Evolutionary conservation across 2,113 vertebrate genomes (phyloP).

Genomic region (Catharus minimus): DNA sequence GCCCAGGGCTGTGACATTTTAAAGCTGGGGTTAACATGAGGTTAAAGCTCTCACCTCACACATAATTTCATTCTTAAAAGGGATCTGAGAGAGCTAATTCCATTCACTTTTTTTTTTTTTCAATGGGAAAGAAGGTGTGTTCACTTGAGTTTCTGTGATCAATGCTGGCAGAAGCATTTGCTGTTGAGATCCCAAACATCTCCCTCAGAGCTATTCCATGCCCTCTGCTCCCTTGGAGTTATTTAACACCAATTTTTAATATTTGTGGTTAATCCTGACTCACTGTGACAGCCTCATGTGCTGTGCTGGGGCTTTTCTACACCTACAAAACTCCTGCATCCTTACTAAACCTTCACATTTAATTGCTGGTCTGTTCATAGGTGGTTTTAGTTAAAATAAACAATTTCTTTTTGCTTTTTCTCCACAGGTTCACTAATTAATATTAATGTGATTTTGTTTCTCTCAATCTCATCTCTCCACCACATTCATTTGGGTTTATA

Average conservation of each 20-base stretch:
- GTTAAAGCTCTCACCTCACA: constrained; percentile 55
- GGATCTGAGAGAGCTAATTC: not conserved
- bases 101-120: constrained; percentile 1
- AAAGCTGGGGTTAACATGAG: constrained; percentile 33
- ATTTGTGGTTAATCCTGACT: not conserved
- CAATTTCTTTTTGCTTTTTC: not conserved
- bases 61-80: constrained; percentile 40
- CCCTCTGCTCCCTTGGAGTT: not conserved
- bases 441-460: not conserved
- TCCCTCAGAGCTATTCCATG: not conserved
- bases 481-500: not conserved
- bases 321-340: not conserved
- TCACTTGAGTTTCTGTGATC: constrained; percentile 24
- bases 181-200: not conserved
- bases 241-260: not conserved
- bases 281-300: not conserved
- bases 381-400: not conserved
- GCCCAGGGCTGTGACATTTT: constrained; percentile 20
- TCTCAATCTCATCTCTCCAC: rapidly evolving
- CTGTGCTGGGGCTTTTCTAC: not conserved
- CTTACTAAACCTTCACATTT: not conserved
- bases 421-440: not conserved
- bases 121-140: not conserved
- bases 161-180: not conserved
- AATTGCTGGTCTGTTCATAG: not conserved